phyloP scores from a whole-genome alignment of 1,140 invertebrate genomes.

The Thaumetopoea pityocampa region DNA sequence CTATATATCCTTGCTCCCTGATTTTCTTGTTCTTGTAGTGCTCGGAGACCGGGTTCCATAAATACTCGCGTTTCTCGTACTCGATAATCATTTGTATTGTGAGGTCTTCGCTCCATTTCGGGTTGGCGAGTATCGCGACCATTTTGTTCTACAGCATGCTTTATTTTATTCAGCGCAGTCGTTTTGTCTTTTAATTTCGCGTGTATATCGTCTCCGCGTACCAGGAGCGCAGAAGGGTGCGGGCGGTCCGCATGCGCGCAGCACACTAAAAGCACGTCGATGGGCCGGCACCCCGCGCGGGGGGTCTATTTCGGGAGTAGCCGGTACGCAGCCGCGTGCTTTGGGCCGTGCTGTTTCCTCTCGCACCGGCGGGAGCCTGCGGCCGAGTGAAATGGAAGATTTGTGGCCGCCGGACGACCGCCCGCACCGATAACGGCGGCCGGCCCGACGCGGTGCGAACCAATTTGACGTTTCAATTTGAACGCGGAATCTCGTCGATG shows the following conservation, averaged over 20 bases:
- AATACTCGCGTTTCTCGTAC: slow-evolving; percentile 68
- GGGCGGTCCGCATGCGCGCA: slow-evolving; percentile 73
- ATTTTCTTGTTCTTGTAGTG: slow-evolving; percentile 73
- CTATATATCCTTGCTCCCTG: slow-evolving; percentile 66
- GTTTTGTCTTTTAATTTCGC: slow-evolving; percentile 35
- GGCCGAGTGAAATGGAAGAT: slow-evolving; percentile 72
- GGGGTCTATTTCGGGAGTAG: slow-evolving; percentile 72
- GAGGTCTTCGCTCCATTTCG: slow-evolving; percentile 71
- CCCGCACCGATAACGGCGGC: slow-evolving; percentile 10
- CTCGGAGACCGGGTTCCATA: slow-evolving; percentile 68
- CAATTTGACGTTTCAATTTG: slow-evolving; percentile 9
- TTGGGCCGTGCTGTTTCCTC: slow-evolving; percentile 71
- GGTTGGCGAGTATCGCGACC: slow-evolving; percentile 68
- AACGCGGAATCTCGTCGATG: no score
- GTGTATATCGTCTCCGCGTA: slow-evolving; percentile 37
- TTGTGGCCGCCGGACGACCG: slow-evolving; percentile 51
- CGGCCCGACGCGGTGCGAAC: slow-evolving; percentile 5
- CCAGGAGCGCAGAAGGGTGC: slow-evolving; percentile 68
- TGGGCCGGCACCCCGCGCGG: slow-evolving; percentile 57
- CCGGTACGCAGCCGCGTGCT: slow-evolving; percentile 72
- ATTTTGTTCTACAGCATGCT: slow-evolving; percentile 42
- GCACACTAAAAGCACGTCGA: slow-evolving; percentile 76
- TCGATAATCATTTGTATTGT: slow-evolving; percentile 71
- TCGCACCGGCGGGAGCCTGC: slow-evolving; percentile 53
- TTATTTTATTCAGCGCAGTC: slow-evolving; percentile 22